A percentile compares a stretch with the other conserved stretches of the same genome.
These are phyloP conservation scores for Athalia cordata DNA, from an alignment of 2,888 invertebrate species.

Conservation along the genomic window DNA sequence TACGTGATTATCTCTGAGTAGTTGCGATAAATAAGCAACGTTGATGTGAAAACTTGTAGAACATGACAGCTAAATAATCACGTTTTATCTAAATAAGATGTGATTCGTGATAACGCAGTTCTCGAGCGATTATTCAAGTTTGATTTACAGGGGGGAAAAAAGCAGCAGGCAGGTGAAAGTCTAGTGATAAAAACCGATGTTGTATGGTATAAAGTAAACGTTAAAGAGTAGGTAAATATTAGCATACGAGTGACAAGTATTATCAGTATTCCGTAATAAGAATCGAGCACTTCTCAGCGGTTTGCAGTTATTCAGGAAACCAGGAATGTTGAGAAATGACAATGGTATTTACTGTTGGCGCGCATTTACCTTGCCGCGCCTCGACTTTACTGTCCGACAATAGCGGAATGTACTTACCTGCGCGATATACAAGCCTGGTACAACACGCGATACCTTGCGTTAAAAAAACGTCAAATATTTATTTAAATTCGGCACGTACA, in stretches of 20 bases:
- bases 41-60: too few relatives aligned
- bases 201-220: too few relatives aligned
- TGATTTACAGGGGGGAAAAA: too few relatives aligned
- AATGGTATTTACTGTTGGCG: neutral
- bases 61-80: too few relatives aligned
- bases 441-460: conserved; percentile 69
- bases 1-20: too few relatives aligned
- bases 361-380: conserved; percentile 13
- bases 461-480: conserved; percentile 62
- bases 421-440: conserved; percentile 66
- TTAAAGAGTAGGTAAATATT: neutral
- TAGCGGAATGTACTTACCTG: conserved; percentile 46
- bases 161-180: too few relatives aligned
- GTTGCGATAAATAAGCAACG: too few relatives aligned
- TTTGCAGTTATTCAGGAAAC: conserved; percentile 66
- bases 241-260: neutral
- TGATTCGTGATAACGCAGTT: too few relatives aligned
- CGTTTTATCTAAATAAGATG: too few relatives aligned
- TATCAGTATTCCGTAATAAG: neutral
- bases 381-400: neutral
- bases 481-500: neutral
- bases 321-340: conserved; percentile 58
- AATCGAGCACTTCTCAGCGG: conserved; percentile 24
- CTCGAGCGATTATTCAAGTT: too few relatives aligned
- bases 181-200: too few relatives aligned